Base-by-base conservation (phyloP, 2,797 vertebrate species). In the Lates japonicus region DNA sequence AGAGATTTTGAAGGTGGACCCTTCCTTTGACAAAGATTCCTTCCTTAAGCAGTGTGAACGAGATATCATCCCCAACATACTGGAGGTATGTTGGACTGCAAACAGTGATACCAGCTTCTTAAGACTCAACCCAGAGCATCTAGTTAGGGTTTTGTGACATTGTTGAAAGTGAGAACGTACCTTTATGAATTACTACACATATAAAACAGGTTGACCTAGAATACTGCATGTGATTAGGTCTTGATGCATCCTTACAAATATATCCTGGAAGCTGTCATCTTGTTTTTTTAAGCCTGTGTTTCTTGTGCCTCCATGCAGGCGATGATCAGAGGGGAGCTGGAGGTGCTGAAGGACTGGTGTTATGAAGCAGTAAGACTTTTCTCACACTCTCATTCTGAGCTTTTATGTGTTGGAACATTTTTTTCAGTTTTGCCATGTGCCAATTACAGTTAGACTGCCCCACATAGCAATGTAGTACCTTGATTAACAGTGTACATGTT, bases 271-370 rank as follows among this genome's bases (percentile, higher is more conserved):
- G 42, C 46, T 52, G 7, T 63, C 22, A 8, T 52, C 3, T 13
- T 16, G 2, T 41, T 51, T 42, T 57, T 63, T 49, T 41, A 16
- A n/a, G 14, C 1, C 19, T n/a, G 11, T 65, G 35, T 78, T 49
- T 76, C 60, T 35, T 87, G 10, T 89, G 49, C 88, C 76, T 64
- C 62, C 54, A 19, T 84, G 14, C 78, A 99, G 98, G 97, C 98
- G 0, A 97, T 99, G 96, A 96, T 99, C 74, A 94, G 92, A 68
- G 98, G 98, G 41, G 98, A 99, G 73, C 96, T 99, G 25, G 98
- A 98, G 13, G 95, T 99, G 16, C 95, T 99, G 87, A 98, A 96
- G 92, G 98, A 99, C 78, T 99, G 98, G 98, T 98, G 98, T 93
- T 99, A 99, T 8, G 98, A 99, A 95, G 98, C 97, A 44, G 98